These are phyloP conservation scores for Mesitornis unicolor DNA, from an alignment of 2,113 vertebrate species.

Conservation along the genomic window DNA sequence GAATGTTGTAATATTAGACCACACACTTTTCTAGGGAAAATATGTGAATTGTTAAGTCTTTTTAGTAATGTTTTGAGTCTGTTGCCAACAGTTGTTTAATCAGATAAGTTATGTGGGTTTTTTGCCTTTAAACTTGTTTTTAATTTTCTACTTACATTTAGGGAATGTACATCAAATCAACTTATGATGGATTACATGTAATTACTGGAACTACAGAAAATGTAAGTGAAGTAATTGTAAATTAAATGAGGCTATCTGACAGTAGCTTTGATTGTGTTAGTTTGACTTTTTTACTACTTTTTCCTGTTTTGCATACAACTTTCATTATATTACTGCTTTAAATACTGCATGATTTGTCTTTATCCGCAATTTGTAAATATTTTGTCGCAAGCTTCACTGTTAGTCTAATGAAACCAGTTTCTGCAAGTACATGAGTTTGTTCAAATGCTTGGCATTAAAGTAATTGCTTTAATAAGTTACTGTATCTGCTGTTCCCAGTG, in stretches of 20 bases:
- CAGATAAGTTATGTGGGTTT: background rate
- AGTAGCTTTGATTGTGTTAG: background rate
- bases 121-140: conserved; percentile 16
- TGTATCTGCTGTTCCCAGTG: background rate
- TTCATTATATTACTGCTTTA: background rate
- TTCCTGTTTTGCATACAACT: background rate
- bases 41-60: background rate
- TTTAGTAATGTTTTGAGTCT: background rate
- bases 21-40: background rate
- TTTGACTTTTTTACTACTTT: background rate
- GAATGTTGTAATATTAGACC: background rate
- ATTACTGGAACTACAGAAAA: conserved; percentile 97
- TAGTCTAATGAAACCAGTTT: conserved; percentile 20
- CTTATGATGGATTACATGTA: conserved; percentile 93
- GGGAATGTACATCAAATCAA: conserved; percentile 99
- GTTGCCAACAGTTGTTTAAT: background rate
- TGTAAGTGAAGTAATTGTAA: conserved; percentile 76
- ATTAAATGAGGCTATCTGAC: background rate
- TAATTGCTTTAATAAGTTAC: conserved; percentile 36
- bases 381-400: background rate
- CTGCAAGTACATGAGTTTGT: conserved; percentile 4
- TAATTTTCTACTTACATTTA: conserved; percentile 55
- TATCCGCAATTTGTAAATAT: background rate
- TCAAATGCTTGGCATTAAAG: background rate
- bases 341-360: background rate